Evolutionary conservation across 2,113 vertebrate species (phyloP).

Genomic region (Chunga burmeisteri): DNA sequence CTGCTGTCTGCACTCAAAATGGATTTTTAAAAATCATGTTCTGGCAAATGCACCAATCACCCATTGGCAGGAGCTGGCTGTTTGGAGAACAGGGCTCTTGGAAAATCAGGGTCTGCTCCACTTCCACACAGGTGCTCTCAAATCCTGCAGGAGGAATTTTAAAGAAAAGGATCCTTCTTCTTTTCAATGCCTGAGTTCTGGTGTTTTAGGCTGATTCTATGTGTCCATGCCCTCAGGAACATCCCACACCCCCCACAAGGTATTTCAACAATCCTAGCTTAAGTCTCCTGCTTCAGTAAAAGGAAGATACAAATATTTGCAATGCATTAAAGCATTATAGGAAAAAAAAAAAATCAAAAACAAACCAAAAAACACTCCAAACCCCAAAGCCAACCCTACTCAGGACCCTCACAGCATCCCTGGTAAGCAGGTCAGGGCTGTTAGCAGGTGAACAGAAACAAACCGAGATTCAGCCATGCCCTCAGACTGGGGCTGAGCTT

Average conservation of each 20-base stretch:
- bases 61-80: background rate
- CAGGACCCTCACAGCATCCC: background rate
- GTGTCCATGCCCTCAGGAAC: background rate
- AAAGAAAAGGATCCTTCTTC: background rate
- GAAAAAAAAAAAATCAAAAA: background rate
- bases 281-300: background rate
- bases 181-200: background rate
- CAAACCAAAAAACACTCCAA: background rate
- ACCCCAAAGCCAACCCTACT: background rate
- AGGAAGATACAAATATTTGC: background rate
- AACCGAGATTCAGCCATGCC: background rate
- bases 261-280: background rate
- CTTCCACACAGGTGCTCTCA: background rate
- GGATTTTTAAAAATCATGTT: background rate
- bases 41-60: rapidly evolving
- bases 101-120: background rate
- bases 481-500: background rate
- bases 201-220: background rate
- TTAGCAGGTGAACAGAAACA: background rate
- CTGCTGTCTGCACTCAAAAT: background rate
- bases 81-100: background rate
- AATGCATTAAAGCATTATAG: background rate
- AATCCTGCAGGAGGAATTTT: background rate
- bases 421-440: background rate
- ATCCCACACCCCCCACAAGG: too few species aligned